Percentiles rank a stretch among this genome's conserved stretches.
Conservation (phyloP, 1,140 invertebrate species). For the Plectrocnemia conspersa region DNA sequence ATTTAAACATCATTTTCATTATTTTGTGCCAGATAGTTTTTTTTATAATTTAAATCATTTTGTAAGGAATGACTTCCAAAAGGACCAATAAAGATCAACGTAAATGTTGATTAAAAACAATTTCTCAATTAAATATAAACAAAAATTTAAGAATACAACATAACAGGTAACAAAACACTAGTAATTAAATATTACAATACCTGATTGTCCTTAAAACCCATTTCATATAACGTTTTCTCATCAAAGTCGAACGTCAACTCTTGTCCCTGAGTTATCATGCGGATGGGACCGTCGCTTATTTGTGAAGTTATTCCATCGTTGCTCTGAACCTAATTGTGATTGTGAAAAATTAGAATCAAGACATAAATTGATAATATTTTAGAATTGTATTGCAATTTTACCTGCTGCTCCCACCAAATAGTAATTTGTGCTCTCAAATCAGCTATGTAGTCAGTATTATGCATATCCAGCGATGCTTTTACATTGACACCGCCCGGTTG, state of each 20-base stretch:
- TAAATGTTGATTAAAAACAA: too few relatives aligned
- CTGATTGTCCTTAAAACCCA: constrained; percentile 86
- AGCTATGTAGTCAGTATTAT: constrained; percentile 78
- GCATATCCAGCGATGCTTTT: constrained; percentile 69
- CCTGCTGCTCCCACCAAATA: constrained; percentile 78
- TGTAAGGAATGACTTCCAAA: too few relatives aligned
- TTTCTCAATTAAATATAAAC: too few relatives aligned
- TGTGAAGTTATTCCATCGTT: constrained; percentile 57
- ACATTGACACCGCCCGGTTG: constrained; percentile 82
- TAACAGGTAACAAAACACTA: too few relatives aligned
- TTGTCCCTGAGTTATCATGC: constrained; percentile 91
- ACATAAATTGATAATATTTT: neutral
- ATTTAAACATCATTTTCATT: too few relatives aligned
- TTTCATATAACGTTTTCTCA: constrained; percentile 81
- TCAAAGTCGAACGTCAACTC: constrained; percentile 91
- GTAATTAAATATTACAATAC: too few relatives aligned
- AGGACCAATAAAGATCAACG: too few relatives aligned
- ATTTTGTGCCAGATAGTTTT: too few relatives aligned
- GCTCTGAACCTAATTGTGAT: constrained; percentile 43
- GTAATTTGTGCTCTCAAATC: constrained; percentile 88
- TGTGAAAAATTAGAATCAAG: neutral
- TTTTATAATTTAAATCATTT: too few relatives aligned
- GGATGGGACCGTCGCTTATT: constrained; percentile 74
- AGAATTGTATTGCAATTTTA: constrained; percentile 20
- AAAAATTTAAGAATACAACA: too few relatives aligned